Base-by-base conservation (phyloP, 1,140 invertebrate genomes). In the Drosophila albomicans region DNA sequence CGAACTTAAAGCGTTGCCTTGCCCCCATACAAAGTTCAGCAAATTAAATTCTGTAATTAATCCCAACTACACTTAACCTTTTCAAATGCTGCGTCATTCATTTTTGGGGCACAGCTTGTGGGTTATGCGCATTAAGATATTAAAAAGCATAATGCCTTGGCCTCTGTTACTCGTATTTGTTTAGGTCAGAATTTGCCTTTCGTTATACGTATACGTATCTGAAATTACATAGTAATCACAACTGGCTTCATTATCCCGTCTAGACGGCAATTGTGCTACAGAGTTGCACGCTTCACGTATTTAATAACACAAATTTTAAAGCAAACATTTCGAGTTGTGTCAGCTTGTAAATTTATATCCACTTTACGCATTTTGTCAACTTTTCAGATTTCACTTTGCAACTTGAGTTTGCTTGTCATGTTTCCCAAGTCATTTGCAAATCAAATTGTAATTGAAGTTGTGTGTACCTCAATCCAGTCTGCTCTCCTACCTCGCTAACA, bases 361-460 rank as follows among this genome's bases (percentile, higher is more conserved):
- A 72, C 63, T 68, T 68, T 65, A 62, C 75, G 45, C 64, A 78
- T 70, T 70, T 65, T 62, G 38, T 1, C 41, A 7, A 35, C 45
- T 62, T 38, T 41, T 68, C 35, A 51, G 28, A 16, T 30, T 63
- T 67, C 5, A 15, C 57, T 59, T 56, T 5, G 3, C 81, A 77
- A 70, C 75, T 86, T 73, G 75, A 79, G 71, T 72, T 73, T 10
- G 63, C 75, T 76, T 82, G 79, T 35, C 78, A 81, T 86, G 82
- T 75, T 82, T 57, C 62, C 75, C 64, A 58, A 75, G 59, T 86
- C 79, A 86, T 82, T 86, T 86, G 82, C 82, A 86, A 86, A 86
- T 86, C 82, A 87, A 86, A 87, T 86, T 82, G 79, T 82, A 87
- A 86, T 87, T 87, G 82, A 82, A 86, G 61, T 85, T 81, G 65